Conservation (phyloP, 2,113 vertebrate species). For the Pipa parva region DNA sequence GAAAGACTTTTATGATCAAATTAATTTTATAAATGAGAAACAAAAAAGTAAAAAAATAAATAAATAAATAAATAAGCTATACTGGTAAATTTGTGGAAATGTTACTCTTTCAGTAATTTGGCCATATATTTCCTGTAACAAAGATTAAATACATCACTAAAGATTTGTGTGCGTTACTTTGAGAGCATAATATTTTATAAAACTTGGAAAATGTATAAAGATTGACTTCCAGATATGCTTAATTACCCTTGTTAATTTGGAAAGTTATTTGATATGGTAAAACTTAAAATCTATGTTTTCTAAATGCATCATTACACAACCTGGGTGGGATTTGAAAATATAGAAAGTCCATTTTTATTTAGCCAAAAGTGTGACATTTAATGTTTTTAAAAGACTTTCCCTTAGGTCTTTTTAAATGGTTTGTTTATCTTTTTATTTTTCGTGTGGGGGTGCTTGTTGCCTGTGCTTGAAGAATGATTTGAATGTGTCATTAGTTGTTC, state of each 20-base stretch:
- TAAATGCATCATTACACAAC: background rate
- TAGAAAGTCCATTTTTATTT: background rate
- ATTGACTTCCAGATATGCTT: background rate
- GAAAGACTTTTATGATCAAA: too few species aligned
- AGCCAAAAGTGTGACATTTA: background rate
- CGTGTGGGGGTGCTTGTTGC: too few species aligned
- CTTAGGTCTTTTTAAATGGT: background rate
- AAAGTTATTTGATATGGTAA: background rate
- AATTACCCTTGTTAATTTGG: background rate
- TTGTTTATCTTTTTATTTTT: background rate
- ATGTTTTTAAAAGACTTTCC: background rate
- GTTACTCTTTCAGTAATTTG: too few species aligned
- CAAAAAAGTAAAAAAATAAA: too few species aligned
- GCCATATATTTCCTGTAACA: too few species aligned
- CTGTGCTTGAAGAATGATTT: background rate
- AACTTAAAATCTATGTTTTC: background rate
- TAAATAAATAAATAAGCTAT: too few species aligned
- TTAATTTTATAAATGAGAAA: too few species aligned
- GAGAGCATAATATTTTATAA: background rate
- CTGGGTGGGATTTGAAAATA: background rate
- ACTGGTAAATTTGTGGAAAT: too few species aligned
- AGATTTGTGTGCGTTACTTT: too few species aligned
- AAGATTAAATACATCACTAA: too few species aligned
- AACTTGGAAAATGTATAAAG: background rate
- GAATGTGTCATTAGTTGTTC: background rate